A percentile compares a stretch with the other conserved stretches of the same genome.
These are phyloP conservation scores for Prionailurus viverrinus DNA, from an alignment of 2,113 vertebrate species.

Conservation along the genomic window DNA sequence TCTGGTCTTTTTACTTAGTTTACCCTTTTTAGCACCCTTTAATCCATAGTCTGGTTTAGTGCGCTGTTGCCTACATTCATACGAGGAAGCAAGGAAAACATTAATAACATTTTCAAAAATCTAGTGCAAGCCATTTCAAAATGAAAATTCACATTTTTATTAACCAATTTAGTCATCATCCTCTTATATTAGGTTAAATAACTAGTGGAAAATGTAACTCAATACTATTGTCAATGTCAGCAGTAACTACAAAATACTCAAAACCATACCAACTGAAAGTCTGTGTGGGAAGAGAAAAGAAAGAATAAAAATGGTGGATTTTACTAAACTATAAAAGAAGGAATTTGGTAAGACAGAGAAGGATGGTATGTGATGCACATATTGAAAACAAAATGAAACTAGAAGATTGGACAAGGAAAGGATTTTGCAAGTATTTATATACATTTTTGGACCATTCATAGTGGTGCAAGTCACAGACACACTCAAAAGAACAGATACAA, in stretches of 20 bases:
- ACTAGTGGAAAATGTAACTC: background rate
- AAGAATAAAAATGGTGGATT: constrained; percentile 25
- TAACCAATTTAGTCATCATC: background rate
- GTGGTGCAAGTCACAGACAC: background rate
- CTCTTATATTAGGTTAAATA: constrained; percentile 9
- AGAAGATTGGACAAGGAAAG: background rate
- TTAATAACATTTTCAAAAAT: background rate
- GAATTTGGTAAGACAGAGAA: background rate
- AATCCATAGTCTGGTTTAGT: background rate
- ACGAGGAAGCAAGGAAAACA: background rate
- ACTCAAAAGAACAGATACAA: constrained; percentile 34
- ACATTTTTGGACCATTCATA: background rate
- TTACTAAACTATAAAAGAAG: background rate
- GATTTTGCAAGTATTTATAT: background rate
- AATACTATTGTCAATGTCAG: constrained; percentile 2
- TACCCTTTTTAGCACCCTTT: background rate
- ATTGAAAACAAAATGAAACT: background rate
- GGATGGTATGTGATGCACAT: background rate
- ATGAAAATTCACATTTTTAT: constrained; percentile 51
- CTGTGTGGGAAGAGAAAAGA: background rate
- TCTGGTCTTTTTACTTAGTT: background rate
- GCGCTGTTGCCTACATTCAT: background rate
- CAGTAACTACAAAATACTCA: background rate
- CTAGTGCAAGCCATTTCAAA: background rate
- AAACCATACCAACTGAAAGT: background rate